Evolutionary conservation across 2,797 vertebrate genomes (phyloP).

Genomic region (Microctenopoma steveboyesi): DNA sequence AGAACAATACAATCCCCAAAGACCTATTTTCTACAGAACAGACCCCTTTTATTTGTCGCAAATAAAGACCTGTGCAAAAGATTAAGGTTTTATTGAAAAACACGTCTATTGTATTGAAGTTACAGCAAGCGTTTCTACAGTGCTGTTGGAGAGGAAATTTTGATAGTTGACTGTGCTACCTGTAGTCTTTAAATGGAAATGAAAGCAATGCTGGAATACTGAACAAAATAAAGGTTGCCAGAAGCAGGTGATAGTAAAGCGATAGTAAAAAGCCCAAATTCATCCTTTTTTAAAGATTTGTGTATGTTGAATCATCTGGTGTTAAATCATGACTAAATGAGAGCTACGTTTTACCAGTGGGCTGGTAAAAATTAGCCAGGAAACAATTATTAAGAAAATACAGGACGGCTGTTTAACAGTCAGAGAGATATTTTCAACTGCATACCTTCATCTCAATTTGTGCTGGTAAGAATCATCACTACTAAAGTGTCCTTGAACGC

Average conservation of each 20-base stretch:
- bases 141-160: slow-evolving; percentile 10
- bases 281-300: neutral
- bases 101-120: slow-evolving; percentile 9
- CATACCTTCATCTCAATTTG: slow-evolving; percentile 18
- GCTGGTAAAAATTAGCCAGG: neutral
- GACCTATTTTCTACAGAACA: slow-evolving; percentile 41
- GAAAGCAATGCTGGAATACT: slow-evolving; percentile 11
- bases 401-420: neutral
- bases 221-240: slow-evolving; percentile 9
- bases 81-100: slow-evolving; percentile 38
- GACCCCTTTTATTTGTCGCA: slow-evolving; percentile 44
- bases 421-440: neutral
- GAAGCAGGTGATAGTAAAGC: neutral
- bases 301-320: slow-evolving; percentile 8
- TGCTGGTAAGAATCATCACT: neutral
- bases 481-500: slow-evolving; percentile 21
- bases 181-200: slow-evolving; percentile 39
- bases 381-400: neutral
- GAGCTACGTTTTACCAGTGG: neutral
- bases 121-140: slow-evolving; percentile 15
- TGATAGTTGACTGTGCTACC: slow-evolving; percentile 16
- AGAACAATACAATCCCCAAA: slow-evolving; percentile 50
- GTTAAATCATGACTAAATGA: neutral
- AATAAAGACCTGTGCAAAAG: slow-evolving; percentile 48
- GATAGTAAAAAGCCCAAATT: neutral